A percentile compares a stretch with the other conserved stretches of the same genome.
Evolutionary conservation across 2,888 invertebrate species (phyloP).

Genomic region (Orthosia cruda): DNA sequence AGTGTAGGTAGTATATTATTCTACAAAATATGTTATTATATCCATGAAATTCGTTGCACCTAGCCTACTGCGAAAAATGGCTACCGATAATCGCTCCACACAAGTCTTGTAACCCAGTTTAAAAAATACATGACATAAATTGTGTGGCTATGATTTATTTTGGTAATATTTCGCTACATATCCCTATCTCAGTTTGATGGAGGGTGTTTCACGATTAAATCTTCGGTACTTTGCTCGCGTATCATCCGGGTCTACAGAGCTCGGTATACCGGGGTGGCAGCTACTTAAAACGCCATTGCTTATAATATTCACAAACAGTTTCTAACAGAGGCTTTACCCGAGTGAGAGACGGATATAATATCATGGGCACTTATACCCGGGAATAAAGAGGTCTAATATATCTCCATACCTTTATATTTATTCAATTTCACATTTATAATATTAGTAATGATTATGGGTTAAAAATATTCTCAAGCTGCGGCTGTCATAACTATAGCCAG

Average conservation of each 20-base stretch:
- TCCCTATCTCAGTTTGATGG: constrained; percentile 46
- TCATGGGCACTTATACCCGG: no score
- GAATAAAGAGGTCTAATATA: no score
- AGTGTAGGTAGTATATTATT: no score
- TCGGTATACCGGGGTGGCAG: not conserved
- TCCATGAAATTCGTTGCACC: not conserved
- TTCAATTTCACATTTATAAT: no score
- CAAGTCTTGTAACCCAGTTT: constrained; percentile 5
- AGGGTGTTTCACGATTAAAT: constrained; percentile 59
- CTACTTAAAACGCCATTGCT: no score
- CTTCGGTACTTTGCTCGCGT: constrained; percentile 47
- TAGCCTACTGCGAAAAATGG: constrained; percentile 8
- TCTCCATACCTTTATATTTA: no score
- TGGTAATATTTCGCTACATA: constrained; percentile 49
- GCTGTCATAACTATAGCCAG: no score
- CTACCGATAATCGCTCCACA: constrained; percentile 24
- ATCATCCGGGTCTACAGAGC: constrained; percentile 13
- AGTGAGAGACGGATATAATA: no score
- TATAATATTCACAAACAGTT: no score
- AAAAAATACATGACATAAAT: constrained; percentile 27
- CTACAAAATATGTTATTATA: not conserved
- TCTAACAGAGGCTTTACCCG: no score
- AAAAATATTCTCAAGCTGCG: no score
- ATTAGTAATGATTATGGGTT: no score
- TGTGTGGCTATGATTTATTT: constrained; percentile 46